phyloP scores from a whole-genome alignment of 2,888 invertebrate genomes.

The Hyposoter didymator region DNA sequence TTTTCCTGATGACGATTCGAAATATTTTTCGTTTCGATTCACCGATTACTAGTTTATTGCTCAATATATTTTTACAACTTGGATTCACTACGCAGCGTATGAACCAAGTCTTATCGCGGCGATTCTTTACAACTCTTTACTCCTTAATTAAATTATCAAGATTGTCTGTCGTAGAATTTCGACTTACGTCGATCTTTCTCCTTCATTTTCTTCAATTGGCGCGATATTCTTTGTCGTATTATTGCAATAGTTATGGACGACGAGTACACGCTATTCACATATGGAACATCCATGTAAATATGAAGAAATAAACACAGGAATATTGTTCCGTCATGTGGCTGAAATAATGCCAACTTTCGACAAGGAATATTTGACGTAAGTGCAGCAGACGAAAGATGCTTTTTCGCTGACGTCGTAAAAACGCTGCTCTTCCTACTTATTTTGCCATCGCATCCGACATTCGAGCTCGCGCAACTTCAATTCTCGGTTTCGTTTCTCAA shows the following conservation, averaged over 20 bases:
- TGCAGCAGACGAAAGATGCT: slow-evolving; percentile 17
- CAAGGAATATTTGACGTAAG: slow-evolving; percentile 26
- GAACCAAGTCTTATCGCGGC: too few relatives aligned
- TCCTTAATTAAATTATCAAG: too few relatives aligned
- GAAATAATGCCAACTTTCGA: slow-evolving; percentile 41
- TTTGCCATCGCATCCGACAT: slow-evolving; percentile 34
- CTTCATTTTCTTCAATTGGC: too few relatives aligned
- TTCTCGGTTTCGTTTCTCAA: slow-evolving; percentile 30
- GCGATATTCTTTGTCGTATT: too few relatives aligned
- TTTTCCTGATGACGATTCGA: background rate
- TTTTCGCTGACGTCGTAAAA: slow-evolving; percentile 45
- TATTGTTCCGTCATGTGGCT: slow-evolving; percentile 10
- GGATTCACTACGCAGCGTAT: too few relatives aligned
- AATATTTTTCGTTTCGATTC: background rate
- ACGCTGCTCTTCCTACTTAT: background rate
- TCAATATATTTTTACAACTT: too few relatives aligned
- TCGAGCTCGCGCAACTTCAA: slow-evolving; percentile 13
- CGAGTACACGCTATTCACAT: background rate
- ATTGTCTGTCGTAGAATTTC: too few relatives aligned
- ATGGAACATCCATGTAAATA: background rate
- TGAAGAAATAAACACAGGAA: slow-evolving; percentile 5
- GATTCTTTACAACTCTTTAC: too few relatives aligned
- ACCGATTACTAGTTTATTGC: too few relatives aligned
- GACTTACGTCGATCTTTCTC: too few relatives aligned
- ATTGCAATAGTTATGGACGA: too few relatives aligned